Evolutionary conservation across 2,113 vertebrate species (phyloP), one percentile per base, ranked within the genome.

Genomic region (Oenanthe oenanthe): DNA sequence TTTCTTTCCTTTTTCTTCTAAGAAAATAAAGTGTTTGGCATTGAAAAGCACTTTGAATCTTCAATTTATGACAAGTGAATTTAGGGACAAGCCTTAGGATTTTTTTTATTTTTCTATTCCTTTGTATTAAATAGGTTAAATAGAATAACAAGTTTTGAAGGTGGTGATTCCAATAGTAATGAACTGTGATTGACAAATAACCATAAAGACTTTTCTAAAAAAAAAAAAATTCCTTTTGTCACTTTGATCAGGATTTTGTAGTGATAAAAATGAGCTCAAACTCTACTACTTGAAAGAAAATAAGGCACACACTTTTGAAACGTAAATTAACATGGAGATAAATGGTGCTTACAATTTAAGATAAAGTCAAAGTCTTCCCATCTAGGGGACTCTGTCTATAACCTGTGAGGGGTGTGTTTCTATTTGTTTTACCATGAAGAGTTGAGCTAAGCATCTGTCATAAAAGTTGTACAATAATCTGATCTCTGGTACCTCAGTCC

Each of bases 331-430:
- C 4, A 13, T 74, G 65, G 40, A 67, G 62, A 67, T 89, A 88
- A 93, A 81, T 77, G 45, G 51, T 67, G 51, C 68, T 89, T 82
- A 72, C n/a, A 28, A 91, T 91, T 91, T 87, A 87, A 92, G 76
- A 51, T 87, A 77, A 90, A 61, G 63, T 32, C 50, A 72, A 31
- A 93, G 56, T 45, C 42, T 86, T 90, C 36, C 19, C 28, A 16
- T 85, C 47, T 83, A 71, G 81, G 85, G 32, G 22, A 60, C 60
- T 80, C 9, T 70, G 24, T 70, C 47, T 72, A 0, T 81, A 83
- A 65, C 53, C 63, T 88, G 17, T 54, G 14, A 74, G 56, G 25
- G 58, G 15, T 38, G 19, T 77, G 40, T 79, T 92, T 89, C 54
- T 76, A 5, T 93, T 90, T 90, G 32, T 83, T 78, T 90, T 95